phyloP scores from a whole-genome alignment of 2,113 vertebrate species.

The Nanger granti region DNA sequence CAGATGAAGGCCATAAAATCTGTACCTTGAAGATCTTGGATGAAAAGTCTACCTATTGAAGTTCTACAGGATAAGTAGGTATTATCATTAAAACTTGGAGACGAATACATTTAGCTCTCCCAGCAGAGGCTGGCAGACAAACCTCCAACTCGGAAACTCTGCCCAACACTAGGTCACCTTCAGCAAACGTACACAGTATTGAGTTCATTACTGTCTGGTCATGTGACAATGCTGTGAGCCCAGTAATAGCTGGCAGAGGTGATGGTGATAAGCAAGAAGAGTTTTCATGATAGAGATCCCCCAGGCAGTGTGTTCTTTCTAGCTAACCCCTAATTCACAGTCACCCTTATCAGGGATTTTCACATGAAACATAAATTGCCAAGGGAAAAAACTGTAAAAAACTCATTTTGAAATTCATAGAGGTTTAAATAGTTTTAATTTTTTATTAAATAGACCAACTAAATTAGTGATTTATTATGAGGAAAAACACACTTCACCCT shows the following conservation, averaged over 20 bases:
- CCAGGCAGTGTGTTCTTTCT: not conserved
- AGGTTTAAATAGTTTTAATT: not conserved
- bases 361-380: not conserved
- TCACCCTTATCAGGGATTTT: not conserved
- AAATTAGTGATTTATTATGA: not conserved
- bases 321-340: not conserved
- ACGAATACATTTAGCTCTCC: slow-evolving; percentile 2
- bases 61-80: slow-evolving; percentile 38
- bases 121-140: slow-evolving; percentile 45
- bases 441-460: not conserved
- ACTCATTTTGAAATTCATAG: not conserved
- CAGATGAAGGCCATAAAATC: not conserved
- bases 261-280: not conserved
- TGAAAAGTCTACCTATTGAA: not conserved
- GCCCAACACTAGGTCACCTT: slow-evolving; percentile 62
- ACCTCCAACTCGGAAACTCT: slow-evolving; percentile 37
- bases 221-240: not conserved
- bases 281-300: not conserved
- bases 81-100: slow-evolving; percentile 69
- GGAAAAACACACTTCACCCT: not conserved
- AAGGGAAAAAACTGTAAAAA: not conserved
- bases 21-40: slow-evolving; percentile 19
- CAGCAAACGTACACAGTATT: not conserved
- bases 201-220: not conserved
- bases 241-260: slow-evolving; percentile 21